Percentiles rank a stretch among this genome's conserved stretches.
Evolutionary conservation across 2,113 vertebrate genomes (phyloP).

Genomic region (Gavialis gangeticus): DNA sequence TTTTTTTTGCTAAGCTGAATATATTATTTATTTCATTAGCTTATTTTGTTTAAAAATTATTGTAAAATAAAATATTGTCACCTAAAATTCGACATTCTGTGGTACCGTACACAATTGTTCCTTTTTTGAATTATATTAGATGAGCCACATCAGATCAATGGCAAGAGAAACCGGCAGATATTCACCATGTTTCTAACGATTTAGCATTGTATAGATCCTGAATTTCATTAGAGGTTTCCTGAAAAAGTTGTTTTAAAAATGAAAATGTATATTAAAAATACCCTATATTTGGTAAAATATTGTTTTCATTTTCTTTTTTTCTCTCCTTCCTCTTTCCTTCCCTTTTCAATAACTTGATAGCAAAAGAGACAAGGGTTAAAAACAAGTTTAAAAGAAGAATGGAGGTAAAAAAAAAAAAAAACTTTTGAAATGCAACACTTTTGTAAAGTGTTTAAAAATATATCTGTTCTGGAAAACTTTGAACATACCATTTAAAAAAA

Average conservation of each 20-base stretch:
- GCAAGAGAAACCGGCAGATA: background rate
- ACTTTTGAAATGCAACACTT: background rate
- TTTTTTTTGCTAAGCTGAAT: background rate
- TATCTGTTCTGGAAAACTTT: background rate
- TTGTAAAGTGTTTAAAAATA: background rate
- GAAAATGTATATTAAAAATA: background rate
- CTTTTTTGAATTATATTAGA: background rate
- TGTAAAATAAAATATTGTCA: background rate
- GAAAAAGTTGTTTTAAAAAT: conserved; percentile 19
- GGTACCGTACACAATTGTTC: background rate
- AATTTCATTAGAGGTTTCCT: background rate
- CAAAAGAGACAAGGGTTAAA: background rate
- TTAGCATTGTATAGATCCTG: background rate
- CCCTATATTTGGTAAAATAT: background rate
- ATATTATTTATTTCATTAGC: background rate
- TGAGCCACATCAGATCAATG: too few species aligned
- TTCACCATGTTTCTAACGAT: background rate
- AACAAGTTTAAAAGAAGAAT: conserved; percentile 1
- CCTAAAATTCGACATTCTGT: background rate
- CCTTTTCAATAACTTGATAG: background rate
- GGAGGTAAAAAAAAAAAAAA: background rate
- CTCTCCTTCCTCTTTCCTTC: background rate
- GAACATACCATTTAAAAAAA: background rate
- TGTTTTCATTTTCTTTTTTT: background rate
- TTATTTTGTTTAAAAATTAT: background rate